A percentile compares a stretch with the other conserved stretches of the same genome.
Evolutionary conservation across 2,797 vertebrate genomes (phyloP).

Genomic region (Enteromius trimaculatus): DNA sequence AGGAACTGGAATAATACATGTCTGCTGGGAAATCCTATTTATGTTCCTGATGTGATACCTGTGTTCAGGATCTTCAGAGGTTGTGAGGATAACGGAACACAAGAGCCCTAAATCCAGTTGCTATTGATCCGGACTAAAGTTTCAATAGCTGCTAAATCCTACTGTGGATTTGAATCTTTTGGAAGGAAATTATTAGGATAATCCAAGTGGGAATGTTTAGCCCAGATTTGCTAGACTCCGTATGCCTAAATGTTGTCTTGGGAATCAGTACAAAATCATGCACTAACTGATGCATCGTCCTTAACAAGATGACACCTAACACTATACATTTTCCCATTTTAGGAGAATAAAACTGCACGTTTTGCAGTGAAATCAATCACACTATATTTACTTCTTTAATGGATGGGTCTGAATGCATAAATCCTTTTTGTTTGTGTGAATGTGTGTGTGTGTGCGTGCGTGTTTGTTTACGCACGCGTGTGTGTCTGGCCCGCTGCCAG

Average conservation of each 20-base stretch:
- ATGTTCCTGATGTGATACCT: conserved; percentile 25
- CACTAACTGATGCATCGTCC: background rate
- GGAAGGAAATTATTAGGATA: conserved; percentile 36
- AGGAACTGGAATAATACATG: conserved; percentile 34
- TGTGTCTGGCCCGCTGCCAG: conserved; percentile 51
- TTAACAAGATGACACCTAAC: background rate
- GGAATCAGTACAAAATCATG: background rate
- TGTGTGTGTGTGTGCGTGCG: conserved; percentile 13
- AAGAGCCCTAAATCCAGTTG: conserved; percentile 35
- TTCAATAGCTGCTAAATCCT: conserved; percentile 29
- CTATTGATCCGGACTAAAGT: conserved; percentile 33
- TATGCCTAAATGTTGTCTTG: background rate
- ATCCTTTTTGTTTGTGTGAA: background rate
- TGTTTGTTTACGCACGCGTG: conserved; percentile 32
- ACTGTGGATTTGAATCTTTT: conserved; percentile 20
- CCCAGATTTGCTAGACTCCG: conserved; percentile 9
- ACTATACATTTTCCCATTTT: background rate
- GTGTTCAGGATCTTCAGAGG: conserved; percentile 45
- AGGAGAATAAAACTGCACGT: background rate
- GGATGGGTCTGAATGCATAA: background rate
- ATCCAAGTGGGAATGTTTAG: conserved; percentile 32
- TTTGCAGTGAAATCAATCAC: conserved; percentile 5
- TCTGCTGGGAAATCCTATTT: conserved; percentile 41
- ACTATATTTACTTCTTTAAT: background rate
- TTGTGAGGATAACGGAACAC: conserved; percentile 33